These are phyloP conservation scores for Euleptes europaea DNA, from an alignment of 2,113 vertebrate species.

Conservation along the genomic window DNA sequence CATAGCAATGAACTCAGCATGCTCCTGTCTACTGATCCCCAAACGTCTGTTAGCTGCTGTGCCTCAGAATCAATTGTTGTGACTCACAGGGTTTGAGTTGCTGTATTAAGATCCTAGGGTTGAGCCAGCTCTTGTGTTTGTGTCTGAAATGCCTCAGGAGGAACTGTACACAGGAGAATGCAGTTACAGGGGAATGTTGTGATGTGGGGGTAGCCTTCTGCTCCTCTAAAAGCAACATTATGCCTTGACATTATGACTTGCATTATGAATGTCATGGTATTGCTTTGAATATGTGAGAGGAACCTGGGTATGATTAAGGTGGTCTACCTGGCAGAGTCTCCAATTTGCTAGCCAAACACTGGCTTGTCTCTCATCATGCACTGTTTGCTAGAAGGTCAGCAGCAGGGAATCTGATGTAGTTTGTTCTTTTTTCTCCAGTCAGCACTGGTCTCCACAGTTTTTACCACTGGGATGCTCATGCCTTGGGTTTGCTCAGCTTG, in stretches of 20 bases:
- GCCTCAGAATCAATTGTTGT: background rate
- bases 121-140: background rate
- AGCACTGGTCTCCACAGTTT: conserved; percentile 9
- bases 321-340: background rate
- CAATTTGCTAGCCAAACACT: background rate
- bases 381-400: conserved; percentile 13
- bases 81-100: background rate
- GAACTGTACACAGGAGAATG: background rate
- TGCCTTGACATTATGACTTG: background rate
- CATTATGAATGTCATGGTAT: background rate
- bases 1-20: background rate
- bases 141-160: background rate
- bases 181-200: background rate
- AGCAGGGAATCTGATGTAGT: background rate
- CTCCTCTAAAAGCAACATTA: background rate
- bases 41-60: background rate
- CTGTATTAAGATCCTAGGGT: background rate
- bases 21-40: background rate
- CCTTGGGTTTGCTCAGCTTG: conserved; percentile 17
- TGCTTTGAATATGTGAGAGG: background rate
- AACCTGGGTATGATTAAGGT: background rate
- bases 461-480: background rate
- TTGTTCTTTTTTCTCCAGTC: background rate
- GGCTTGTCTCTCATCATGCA: background rate
- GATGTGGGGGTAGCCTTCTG: background rate